Evolutionary conservation across 2,888 invertebrate species (phyloP), one percentile per base, ranked within the genome.

Genomic region (Melanophora roralis): DNA sequence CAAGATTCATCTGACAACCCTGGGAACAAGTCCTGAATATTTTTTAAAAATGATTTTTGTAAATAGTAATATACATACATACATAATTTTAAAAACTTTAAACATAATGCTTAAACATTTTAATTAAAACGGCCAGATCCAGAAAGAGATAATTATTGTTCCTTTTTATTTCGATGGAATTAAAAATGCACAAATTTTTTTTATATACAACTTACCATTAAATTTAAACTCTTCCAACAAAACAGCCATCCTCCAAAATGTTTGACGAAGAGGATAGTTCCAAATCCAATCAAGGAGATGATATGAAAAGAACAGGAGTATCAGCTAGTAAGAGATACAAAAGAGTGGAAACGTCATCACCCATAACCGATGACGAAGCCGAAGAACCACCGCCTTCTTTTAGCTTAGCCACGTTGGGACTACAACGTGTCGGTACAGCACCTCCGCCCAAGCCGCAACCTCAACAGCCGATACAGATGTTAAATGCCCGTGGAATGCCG

Each of bases 401-500:
- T 82, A 95, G 95, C 2, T 94, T 95, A 49, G 96, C 95, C 55
- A 94, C 95, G 47, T 91, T 96, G 71, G 96, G 96, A 6, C 90
- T 96, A 36, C 95, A 95, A 86, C 92, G 96, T 86, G 95, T 96
- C 49, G 96, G 96, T 16, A 93, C 95, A 1, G 92, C 92, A 81
- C 92, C 93, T 83, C 94, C 94, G 77, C 93, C 94, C 71, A 92
- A 93, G 85, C 94, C 94, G 12, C 92, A 93, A 85, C 92, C 92
- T 4, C 91, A 91, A 36, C 94, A 93, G 87, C 95, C 95, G 27
- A 92, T 94, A n/a, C 94, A 95, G 89, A 94, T 95, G 83, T 90
- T 96, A 1, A 96, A 96, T 88, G 94, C 96, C 1, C 92, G 96
- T 85, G 96, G 96, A 53, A 96, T 96, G 96, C 97, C 97, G 67